Conservation (phyloP, 2,888 invertebrate species). For the Calephelis perditalis region DNA sequence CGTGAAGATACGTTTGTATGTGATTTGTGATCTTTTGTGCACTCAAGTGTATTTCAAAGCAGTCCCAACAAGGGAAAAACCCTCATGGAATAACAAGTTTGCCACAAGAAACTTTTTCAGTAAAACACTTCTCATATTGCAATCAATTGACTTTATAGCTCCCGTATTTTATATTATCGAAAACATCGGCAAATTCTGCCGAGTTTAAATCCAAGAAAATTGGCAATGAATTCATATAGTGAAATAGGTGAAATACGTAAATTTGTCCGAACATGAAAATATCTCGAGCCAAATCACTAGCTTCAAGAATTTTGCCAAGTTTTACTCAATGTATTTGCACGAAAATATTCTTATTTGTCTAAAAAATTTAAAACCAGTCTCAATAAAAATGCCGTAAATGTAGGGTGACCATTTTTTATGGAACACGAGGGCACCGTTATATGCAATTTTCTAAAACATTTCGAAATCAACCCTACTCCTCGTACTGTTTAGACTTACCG, state of each 20-base stretch:
- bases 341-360: constrained; percentile 11
- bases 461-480: no score
- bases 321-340: constrained; percentile 9
- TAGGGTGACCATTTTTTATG: neutral
- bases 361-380: constrained; percentile 9
- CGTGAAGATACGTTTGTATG: no score
- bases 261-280: constrained; percentile 12
- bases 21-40: no score
- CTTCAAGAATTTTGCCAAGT: constrained; percentile 12
- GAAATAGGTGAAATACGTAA: constrained; percentile 12
- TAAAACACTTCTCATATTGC: no score
- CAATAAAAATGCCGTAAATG: constrained; percentile 8
- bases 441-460: no score
- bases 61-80: no score
- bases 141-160: no score
- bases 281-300: constrained; percentile 10
- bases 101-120: no score
- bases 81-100: no score
- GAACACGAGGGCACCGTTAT: no score
- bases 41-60: no score
- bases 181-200: neutral
- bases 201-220: constrained; percentile 7
- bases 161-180: neutral
- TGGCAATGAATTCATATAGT: constrained; percentile 11
- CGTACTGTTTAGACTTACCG: no score